These are phyloP conservation scores for Eupithecia dodoneata DNA, from an alignment of 2,888 invertebrate species.

Conservation along the genomic window DNA sequence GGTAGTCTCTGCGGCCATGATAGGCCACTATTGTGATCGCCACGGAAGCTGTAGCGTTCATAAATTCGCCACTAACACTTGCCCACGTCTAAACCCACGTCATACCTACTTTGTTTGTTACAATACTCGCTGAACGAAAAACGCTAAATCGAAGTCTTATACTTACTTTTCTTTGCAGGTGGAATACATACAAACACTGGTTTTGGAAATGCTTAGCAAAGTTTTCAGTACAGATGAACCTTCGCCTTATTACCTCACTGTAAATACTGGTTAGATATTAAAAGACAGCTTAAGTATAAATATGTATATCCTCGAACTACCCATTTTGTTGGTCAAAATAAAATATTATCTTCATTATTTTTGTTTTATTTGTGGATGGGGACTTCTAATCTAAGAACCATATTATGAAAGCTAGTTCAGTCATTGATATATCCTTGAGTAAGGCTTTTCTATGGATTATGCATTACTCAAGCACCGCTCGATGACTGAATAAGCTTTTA, in stretches of 20 bases:
- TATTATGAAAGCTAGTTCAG: no score
- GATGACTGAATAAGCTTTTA: no score
- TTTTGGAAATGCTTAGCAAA: conserved; percentile 84
- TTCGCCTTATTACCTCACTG: conserved; percentile 73
- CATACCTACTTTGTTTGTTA: neutral
- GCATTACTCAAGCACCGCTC: no score
- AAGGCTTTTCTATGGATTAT: no score
- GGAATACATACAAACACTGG: conserved; percentile 89
- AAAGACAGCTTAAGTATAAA: neutral
- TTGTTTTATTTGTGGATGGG: neutral
- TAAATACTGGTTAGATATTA: conserved; percentile 47
- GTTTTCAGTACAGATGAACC: conserved; percentile 81
- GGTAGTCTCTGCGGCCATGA: no score
- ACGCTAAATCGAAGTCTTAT: neutral
- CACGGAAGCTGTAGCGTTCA: no score
- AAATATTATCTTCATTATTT: neutral
- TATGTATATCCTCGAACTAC: neutral
- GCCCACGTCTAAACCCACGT: no score
- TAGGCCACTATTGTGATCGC: no score
- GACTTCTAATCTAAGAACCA: neutral
- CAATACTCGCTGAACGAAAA: neutral
- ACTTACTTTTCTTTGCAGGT: conserved; percentile 81
- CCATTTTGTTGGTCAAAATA: neutral
- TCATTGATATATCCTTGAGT: no score
- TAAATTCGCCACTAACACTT: no score